Percentiles rank a stretch among this genome's conserved stretches.
phyloP scores from a whole-genome alignment of 2,113 vertebrate genomes.

The Motacilla alba region DNA sequence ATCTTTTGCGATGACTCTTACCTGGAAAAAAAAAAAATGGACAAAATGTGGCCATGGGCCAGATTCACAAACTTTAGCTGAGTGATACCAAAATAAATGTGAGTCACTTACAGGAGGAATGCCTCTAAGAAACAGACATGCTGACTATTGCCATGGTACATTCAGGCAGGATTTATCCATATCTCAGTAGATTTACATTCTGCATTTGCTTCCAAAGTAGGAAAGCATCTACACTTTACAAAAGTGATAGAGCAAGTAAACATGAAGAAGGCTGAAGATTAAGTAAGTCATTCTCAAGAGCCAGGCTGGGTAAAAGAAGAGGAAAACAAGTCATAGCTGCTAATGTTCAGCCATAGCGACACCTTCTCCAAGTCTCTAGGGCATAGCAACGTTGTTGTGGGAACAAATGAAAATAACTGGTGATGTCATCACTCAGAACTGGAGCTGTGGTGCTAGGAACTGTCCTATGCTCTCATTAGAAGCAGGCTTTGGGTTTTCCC shows the following conservation, averaged over 20 bases:
- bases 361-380: background rate
- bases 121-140: background rate
- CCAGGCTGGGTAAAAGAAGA: background rate
- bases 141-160: background rate
- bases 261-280: background rate
- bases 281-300: background rate
- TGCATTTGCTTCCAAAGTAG: background rate
- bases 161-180: background rate
- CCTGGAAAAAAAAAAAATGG: background rate
- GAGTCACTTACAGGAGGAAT: background rate
- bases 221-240: background rate
- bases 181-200: background rate
- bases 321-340: background rate
- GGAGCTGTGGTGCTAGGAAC: background rate
- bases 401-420: background rate
- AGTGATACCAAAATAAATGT: background rate
- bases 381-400: background rate
- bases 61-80: background rate
- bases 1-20: background rate
- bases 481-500: background rate
- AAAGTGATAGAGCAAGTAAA: background rate
- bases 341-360: background rate
- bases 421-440: rapidly evolving
- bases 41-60: background rate
- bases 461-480: background rate